Evolutionary conservation across 2,113 vertebrate species (phyloP).

Genomic region (Galemys pyrenaicus): DNA sequence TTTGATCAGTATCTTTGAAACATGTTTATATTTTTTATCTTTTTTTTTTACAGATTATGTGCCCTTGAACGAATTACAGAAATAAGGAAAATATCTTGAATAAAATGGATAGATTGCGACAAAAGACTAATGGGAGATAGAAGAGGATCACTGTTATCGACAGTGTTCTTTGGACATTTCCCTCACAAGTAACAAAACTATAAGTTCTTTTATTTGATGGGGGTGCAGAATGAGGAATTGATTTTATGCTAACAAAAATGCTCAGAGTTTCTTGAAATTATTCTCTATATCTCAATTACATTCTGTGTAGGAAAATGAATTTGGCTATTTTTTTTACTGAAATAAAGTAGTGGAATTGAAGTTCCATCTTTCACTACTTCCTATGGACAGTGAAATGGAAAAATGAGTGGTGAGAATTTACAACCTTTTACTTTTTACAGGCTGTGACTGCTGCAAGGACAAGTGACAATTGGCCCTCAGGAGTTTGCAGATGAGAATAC

Average conservation of each 20-base stretch:
- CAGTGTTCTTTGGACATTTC: conserved; percentile 63
- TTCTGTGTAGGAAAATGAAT: conserved; percentile 65
- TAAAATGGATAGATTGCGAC: conserved; percentile 49
- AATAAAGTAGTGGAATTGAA: conserved; percentile 79
- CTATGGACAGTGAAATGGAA: conserved; percentile 81
- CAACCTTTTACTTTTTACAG: conserved; percentile 80
- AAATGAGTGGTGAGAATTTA: conserved; percentile 83
- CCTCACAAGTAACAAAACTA: conserved; percentile 60
- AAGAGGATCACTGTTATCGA: conserved; percentile 48
- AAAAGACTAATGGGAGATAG: conserved; percentile 48
- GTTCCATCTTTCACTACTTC: conserved; percentile 78
- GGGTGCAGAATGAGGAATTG: conserved; percentile 68
- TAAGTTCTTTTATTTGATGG: conserved; percentile 68
- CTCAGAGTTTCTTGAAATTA: conserved; percentile 70
- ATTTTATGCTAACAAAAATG: conserved; percentile 80
- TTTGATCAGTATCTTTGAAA: conserved; percentile 1
- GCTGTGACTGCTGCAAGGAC: conserved; percentile 81
- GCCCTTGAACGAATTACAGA: conserved; percentile 68
- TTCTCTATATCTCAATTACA: conserved; percentile 81
- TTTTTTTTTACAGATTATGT: not conserved
- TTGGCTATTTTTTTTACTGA: conserved; percentile 82
- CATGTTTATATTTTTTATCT: conserved; percentile 15
- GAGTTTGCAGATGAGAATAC: conserved; percentile 75
- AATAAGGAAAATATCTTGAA: conserved; percentile 8
- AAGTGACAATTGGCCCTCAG: conserved; percentile 85